Percentiles rank a stretch among this genome's conserved stretches.
Evolutionary conservation across 2,888 invertebrate species (phyloP).

Genomic region (Melinaea menophilus): DNA sequence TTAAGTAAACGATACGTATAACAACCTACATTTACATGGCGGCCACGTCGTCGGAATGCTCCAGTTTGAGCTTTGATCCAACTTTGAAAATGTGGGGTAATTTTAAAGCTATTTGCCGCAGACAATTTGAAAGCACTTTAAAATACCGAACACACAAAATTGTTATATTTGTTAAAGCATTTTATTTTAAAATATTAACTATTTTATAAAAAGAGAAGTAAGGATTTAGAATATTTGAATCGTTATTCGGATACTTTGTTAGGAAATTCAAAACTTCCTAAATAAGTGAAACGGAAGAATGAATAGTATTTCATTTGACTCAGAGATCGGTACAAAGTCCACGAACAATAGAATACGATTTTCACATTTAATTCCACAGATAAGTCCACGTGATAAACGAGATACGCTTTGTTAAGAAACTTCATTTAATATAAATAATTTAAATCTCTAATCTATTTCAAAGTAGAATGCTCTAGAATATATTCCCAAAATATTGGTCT

Average conservation of each 20-base stretch:
- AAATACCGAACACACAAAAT: constrained; percentile 24
- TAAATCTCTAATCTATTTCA: no score
- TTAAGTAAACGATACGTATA: not conserved
- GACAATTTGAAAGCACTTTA: constrained; percentile 15
- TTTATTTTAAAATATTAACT: no score
- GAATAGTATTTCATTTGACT: constrained; percentile 1
- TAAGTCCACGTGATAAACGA: not conserved
- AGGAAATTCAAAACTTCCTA: not conserved
- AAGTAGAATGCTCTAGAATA: no score
- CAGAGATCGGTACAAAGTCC: not conserved
- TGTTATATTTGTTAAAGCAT: not conserved
- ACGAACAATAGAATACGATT: not conserved
- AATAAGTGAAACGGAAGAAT: not conserved
- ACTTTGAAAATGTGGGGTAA: constrained; percentile 20
- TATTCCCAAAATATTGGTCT: no score
- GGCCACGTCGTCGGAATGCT: not conserved
- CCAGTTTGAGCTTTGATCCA: constrained; percentile 12
- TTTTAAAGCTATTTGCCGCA: constrained; percentile 21
- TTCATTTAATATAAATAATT: not conserved
- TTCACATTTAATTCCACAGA: not conserved
- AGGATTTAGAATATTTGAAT: no score
- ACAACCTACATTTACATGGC: not conserved
- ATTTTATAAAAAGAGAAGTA: no score
- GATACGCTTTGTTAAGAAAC: not conserved
- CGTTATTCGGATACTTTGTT: no score